Evolutionary conservation across 2,113 vertebrate species (phyloP).

Genomic region (Anoura caudifer): DNA sequence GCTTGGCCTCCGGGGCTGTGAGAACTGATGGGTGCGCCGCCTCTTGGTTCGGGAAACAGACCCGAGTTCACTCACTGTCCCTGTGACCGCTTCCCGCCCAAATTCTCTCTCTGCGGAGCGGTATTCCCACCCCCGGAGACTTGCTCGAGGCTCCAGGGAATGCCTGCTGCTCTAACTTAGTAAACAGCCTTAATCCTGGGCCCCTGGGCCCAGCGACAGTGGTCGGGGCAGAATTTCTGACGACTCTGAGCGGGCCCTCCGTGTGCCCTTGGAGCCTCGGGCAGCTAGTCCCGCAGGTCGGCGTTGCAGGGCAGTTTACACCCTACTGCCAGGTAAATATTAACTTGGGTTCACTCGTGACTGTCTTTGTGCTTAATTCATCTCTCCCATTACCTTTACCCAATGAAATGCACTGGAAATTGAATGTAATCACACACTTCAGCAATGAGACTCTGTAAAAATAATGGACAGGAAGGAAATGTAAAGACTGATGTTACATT

Average conservation of each 20-base stretch:
- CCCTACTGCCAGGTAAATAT: accelerated
- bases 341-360: accelerated
- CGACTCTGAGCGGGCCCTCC: too few relatives aligned
- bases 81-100: accelerated
- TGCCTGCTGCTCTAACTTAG: not conserved
- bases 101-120: not conserved
- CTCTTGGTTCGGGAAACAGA: accelerated
- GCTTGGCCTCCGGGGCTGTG: accelerated
- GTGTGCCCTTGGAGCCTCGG: accelerated
- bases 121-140: not conserved
- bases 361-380: not conserved
- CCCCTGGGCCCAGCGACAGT: accelerated
- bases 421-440: not conserved
- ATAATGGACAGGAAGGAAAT: not conserved
- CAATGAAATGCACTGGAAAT: not conserved
- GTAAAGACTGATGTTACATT: not conserved
- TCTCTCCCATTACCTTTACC: not conserved
- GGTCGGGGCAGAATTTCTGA: not conserved
- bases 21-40: accelerated
- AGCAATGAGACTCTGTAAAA: not conserved
- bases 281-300: not conserved
- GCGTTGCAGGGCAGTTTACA: accelerated
- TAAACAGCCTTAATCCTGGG: not conserved
- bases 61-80: accelerated
- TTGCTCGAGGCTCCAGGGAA: not conserved